Percentiles rank a stretch among this genome's conserved stretches.
phyloP scores from a whole-genome alignment of 2,888 invertebrate genomes.

The Napeogenes inachia region DNA sequence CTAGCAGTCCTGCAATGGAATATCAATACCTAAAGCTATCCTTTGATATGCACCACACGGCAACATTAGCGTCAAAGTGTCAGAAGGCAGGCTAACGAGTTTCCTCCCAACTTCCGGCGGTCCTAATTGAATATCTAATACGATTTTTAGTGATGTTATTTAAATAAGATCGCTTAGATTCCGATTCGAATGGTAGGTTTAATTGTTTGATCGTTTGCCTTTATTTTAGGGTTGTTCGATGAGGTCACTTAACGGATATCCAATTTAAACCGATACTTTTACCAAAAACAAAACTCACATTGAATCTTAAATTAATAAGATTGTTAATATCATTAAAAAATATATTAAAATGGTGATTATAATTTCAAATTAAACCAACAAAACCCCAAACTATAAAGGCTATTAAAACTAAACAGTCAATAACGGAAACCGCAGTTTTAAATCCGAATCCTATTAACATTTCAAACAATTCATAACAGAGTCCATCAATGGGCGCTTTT shows the following conservation, averaged over 20 bases:
- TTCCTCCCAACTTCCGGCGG: slow-evolving; percentile 32
- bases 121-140: slow-evolving; percentile 50
- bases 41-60: slow-evolving; percentile 27
- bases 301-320: no score
- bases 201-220: slow-evolving; percentile 20
- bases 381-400: slow-evolving; percentile 25
- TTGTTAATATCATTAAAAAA: no score
- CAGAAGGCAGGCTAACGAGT: slow-evolving; percentile 29
- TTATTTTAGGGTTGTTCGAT: not conserved
- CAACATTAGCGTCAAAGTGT: slow-evolving; percentile 26
- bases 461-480: slow-evolving; percentile 45
- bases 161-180: slow-evolving; percentile 36
- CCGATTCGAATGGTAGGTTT: slow-evolving; percentile 19
- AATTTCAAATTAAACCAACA: no score
- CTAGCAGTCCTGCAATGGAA: slow-evolving; percentile 16
- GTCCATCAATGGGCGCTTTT: slow-evolving; percentile 49
- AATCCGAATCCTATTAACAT: slow-evolving; percentile 45
- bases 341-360: no score
- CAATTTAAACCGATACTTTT: no score
- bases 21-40: slow-evolving; percentile 21
- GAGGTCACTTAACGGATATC: no score
- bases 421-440: slow-evolving; percentile 42
- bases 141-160: slow-evolving; percentile 53
- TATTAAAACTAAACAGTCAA: slow-evolving; percentile 38
- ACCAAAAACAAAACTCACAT: no score